phyloP scores from a whole-genome alignment of 2,797 vertebrate genomes.

The Halcyon smyrnensis region DNA sequence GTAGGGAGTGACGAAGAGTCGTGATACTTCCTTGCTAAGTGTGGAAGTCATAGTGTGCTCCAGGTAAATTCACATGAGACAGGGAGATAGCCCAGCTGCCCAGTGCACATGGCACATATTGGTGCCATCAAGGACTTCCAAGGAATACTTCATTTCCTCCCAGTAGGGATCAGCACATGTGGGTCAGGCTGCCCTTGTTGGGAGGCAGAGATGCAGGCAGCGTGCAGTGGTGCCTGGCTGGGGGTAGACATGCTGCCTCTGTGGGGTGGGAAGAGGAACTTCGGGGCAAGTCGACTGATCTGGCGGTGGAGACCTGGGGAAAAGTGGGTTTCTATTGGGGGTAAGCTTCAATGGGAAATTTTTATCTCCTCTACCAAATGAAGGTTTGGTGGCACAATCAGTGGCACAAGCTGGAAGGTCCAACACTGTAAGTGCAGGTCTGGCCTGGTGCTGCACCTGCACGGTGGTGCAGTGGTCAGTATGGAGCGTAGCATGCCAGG shows the following conservation, averaged over 20 bases:
- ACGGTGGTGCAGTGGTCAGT: rapidly evolving
- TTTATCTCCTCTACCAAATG: neutral
- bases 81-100: neutral
- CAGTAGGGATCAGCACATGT: rapidly evolving
- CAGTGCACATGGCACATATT: rapidly evolving
- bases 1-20: neutral
- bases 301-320: neutral
- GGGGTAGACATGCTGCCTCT: neutral
- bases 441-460: too few species aligned
- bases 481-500: rapidly evolving
- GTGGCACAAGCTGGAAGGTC: neutral
- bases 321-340: neutral
- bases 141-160: neutral
- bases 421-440: neutral
- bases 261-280: neutral
- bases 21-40: neutral
- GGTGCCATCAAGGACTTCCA: neutral
- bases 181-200: neutral
- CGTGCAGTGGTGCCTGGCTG: neutral
- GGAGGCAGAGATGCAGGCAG: neutral
- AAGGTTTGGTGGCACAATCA: neutral
- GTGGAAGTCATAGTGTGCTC: neutral
- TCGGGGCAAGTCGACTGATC: rapidly evolving
- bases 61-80: neutral
- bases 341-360: neutral